Evolutionary conservation across 2,797 vertebrate species (phyloP), one percentile per base, ranked within the genome.

Genomic region (Garrulus glandarius): DNA sequence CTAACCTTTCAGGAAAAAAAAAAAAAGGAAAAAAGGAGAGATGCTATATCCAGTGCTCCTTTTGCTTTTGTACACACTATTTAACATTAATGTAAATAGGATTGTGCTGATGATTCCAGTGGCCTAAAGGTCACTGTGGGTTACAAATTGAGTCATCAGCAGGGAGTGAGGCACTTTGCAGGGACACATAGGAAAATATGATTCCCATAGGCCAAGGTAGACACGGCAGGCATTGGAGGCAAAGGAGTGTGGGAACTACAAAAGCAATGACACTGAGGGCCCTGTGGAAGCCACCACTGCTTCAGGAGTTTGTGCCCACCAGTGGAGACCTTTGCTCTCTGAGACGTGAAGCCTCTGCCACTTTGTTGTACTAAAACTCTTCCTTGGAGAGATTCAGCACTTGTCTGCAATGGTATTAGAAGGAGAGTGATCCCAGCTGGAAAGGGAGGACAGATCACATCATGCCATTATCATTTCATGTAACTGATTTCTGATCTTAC

Each of bases 361-460:
- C 47, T 59, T 79, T 43, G 9, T 32, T 69, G 30, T 21, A 34
- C 44, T 55, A 44, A 50, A 72, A 34, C 8, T 24, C 15, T 68
- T 85, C 41, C 37, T 69, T 27, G 20, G 44, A 50, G 23, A 15
- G 27, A 39, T 14, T 72, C 39, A 52, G 22, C 9, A 10, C 17
- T 65, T 50, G 50, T 44, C 27, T 43, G 37, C 37, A 37, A 4
- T 2, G 8, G 6, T 23, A 4, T 39, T 36, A 22, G 13, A 43
- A 43, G 30, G 55, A 84, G 61, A 84, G 43, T 4, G 36, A 76
- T 75, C 63, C 32, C 46, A 76, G 43, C 36, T 69, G 67, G 60
- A 43, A 1, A 1, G 27, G 27, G 22, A 0, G 0, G 50, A 53
- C n/a, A 71, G 8, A 36, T 5, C 4, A 1, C 6, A 2, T 15